Evolutionary conservation across 1,140 invertebrate species (phyloP).

Genomic region (Lineus longissimus): DNA sequence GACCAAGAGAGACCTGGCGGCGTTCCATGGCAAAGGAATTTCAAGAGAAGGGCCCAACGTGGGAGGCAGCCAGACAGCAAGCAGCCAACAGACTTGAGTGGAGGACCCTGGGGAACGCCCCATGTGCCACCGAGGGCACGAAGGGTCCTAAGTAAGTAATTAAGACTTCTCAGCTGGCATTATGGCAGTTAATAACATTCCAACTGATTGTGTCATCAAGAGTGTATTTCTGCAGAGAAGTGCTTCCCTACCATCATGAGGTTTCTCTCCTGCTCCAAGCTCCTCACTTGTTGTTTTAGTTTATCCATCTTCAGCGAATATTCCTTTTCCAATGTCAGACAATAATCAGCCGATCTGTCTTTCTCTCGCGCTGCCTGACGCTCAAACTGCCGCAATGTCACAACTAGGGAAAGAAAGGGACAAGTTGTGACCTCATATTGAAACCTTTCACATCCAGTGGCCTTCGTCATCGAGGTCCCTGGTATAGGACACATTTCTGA

Average conservation of each 20-base stretch:
- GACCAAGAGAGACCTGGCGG: too few relatives aligned
- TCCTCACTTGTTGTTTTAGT: constrained; percentile 27
- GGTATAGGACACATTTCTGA: too few relatives aligned
- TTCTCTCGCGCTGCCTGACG: constrained; percentile 32
- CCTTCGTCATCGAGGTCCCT: too few relatives aligned
- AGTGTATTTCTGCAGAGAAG: background rate
- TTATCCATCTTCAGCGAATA: constrained; percentile 28
- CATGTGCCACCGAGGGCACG: too few relatives aligned
- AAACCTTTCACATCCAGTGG: background rate
- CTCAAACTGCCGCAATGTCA: constrained; percentile 34
- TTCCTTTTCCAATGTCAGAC: constrained; percentile 30
- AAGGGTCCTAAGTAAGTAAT: too few relatives aligned
- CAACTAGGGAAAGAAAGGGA: constrained; percentile 25
- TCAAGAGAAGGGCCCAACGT: too few relatives aligned
- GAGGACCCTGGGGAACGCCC: too few relatives aligned
- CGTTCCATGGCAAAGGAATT: too few relatives aligned
- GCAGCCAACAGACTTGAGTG: too few relatives aligned
- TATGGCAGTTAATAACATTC: background rate
- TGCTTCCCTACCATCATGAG: constrained; percentile 37
- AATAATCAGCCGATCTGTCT: constrained; percentile 31
- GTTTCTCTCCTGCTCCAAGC: constrained; percentile 37
- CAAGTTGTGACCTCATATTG: background rate
- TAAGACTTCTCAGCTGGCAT: background rate
- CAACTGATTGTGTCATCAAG: background rate
- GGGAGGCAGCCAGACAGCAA: too few relatives aligned